These are phyloP conservation scores for Apostichopus leukothele DNA, from an alignment of 53 echinoderm and acorn worm species.

Conservation along the genomic window DNA sequence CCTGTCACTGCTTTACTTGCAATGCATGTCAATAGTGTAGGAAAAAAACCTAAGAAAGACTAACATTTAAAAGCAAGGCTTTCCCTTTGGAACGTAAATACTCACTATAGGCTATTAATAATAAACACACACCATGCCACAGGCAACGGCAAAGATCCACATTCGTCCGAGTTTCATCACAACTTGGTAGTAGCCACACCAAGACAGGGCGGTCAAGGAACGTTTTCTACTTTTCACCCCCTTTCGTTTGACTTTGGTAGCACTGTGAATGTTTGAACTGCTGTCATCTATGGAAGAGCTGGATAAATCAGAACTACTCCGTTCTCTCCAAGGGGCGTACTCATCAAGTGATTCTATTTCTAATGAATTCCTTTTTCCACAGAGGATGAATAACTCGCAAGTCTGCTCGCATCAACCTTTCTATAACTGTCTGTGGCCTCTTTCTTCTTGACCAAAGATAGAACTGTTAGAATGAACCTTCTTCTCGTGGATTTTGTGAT, in stretches of 20 bases:
- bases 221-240: background rate
- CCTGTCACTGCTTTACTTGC: too few species aligned
- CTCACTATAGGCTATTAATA: conserved; percentile 35
- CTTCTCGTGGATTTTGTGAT: conserved; percentile 10
- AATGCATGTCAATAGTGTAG: too few species aligned
- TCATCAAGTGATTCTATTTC: background rate
- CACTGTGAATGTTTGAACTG: background rate
- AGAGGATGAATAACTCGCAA: background rate
- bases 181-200: conserved; percentile 15
- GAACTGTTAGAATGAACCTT: background rate
- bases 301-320: background rate
- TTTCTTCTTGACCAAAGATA: background rate
- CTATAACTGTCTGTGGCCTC: background rate
- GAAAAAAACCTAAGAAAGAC: too few species aligned
- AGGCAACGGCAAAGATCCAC: conserved; percentile 40
- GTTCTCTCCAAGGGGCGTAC: conserved; percentile 16
- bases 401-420: conserved; percentile 10
- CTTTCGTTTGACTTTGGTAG: background rate
- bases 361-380: background rate
- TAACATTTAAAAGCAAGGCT: too few species aligned
- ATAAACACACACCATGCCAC: conserved; percentile 34
- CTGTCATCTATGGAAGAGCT: background rate
- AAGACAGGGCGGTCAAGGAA: background rate
- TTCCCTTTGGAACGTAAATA: background rate
- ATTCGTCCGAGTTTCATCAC: conserved; percentile 17